A percentile compares a stretch with the other conserved stretches of the same genome.
phyloP scores from a whole-genome alignment of 2,797 vertebrate genomes.

The Lepus townsendii region DNA sequence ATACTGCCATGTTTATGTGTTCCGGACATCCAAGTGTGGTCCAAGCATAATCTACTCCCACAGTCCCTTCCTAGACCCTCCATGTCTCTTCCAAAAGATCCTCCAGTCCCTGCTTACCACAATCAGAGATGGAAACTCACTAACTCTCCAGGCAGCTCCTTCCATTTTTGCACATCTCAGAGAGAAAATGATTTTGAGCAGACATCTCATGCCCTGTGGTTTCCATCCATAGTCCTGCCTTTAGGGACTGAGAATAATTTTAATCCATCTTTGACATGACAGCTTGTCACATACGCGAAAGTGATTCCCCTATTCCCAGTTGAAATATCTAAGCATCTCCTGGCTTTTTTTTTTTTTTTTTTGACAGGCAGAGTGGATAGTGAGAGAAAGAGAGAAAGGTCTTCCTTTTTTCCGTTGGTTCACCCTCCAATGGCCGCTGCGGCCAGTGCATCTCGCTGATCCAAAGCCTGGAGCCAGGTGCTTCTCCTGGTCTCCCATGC shows the following conservation, averaged over 20 bases:
- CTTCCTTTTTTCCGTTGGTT: too few relatives aligned
- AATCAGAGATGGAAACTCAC: accelerated
- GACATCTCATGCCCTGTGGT: not conserved
- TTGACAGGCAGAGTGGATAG: too few relatives aligned
- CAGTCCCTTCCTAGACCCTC: not conserved
- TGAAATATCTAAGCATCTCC: not conserved
- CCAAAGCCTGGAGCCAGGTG: too few relatives aligned
- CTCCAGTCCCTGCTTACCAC: not conserved
- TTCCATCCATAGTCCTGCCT: not conserved
- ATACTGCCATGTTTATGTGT: not conserved
- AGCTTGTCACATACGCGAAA: not conserved
- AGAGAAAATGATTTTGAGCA: not conserved
- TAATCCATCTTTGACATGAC: constrained; percentile 20
- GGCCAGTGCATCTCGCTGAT: too few relatives aligned
- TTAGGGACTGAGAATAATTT: constrained; percentile 65
- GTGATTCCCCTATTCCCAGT: not conserved
- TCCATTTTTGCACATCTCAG: not conserved
- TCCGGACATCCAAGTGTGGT: not conserved
- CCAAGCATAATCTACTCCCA: not conserved
- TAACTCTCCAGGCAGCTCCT: not conserved
- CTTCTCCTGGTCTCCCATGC: too few relatives aligned
- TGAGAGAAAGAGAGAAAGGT: too few relatives aligned
- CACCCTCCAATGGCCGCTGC: too few relatives aligned
- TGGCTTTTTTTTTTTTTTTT: not conserved
- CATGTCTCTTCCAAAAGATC: not conserved